phyloP scores from a whole-genome alignment of 2,888 invertebrate species.

The Cryptocheilus praepositus region DNA sequence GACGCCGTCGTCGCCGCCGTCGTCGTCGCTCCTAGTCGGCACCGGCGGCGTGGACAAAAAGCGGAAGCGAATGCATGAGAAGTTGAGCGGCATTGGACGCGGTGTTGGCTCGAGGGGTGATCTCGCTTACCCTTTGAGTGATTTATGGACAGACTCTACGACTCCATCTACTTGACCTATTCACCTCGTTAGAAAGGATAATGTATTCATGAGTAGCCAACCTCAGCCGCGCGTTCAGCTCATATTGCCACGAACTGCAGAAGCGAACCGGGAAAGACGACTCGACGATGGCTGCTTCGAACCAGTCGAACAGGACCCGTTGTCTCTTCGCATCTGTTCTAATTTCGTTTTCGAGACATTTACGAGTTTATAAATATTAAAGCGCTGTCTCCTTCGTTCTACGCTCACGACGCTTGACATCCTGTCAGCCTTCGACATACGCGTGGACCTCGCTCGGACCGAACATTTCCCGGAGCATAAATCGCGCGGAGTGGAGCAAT shows the following conservation, averaged over 20 bases:
- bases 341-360: conserved; percentile 4
- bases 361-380: background rate
- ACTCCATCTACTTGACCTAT: conserved; percentile 70
- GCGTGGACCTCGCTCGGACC: no score
- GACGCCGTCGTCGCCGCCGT: background rate
- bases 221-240: conserved; percentile 32
- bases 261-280: background rate
- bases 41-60: conserved; percentile 48
- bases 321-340: background rate
- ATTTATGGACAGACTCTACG: conserved; percentile 66
- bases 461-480: no score
- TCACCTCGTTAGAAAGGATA: conserved; percentile 71
- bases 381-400: background rate
- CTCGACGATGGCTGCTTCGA: background rate
- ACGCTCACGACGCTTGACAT: no score
- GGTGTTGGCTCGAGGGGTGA: conserved; percentile 41
- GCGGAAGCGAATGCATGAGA: conserved; percentile 65
- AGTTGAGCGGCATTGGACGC: conserved; percentile 39
- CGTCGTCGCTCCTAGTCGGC: background rate
- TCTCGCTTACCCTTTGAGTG: conserved; percentile 63
- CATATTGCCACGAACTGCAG: conserved; percentile 14
- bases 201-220: conserved; percentile 67
- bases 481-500: no score
- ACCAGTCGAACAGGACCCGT: background rate
- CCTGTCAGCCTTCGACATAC: no score